Base-by-base conservation (phyloP, 1,140 invertebrate genomes). In the Lordiphosa collinella region DNA sequence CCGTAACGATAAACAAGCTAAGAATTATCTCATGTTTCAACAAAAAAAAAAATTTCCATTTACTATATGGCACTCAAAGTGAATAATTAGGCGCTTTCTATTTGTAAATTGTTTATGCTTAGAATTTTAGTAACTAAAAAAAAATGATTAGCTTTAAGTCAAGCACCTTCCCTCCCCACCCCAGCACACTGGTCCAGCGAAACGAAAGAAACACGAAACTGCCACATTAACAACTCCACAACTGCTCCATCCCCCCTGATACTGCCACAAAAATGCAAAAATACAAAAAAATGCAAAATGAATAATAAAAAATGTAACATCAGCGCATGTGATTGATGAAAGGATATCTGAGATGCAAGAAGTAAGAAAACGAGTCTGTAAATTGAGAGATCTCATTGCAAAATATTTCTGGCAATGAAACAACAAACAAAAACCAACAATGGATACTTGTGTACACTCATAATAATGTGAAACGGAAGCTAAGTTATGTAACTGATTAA, bases 21-120 rank as follows among this genome's bases (percentile, higher is more conserved):
- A 66, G 57, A 71, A 82, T 76, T 80, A 80, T 84, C 78, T 84
- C 78, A 84, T 84, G 73, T 75, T 84, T 78, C 51, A 25, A 25
- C 22, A 25, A 25, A 7, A 25, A 25, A 25, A 25, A 25, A 25
- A 25, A 78, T 84, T 85, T 78, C 68, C 78, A 76, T 78, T 63
- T 51, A 49, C 58, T 54, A 38, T 66, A 61, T 36, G 66, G 58
- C 76, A 71, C 66, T 76, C 66, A 67, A 76, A 74, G 70, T 79
- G 66, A 80, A 84, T 25, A 25, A 25, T 82, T 76, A 82, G 76
- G 76, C 78, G 76, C 78, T 84, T 80, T 49, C 50, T 82, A 71
- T 57, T 69, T 80, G 62, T 80, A 80, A 82, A 65, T 65, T 76
- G 68, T 58, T 82, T 59, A 68, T 68, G 54, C 54, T 54, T 80